Conservation (phyloP, 2,113 vertebrate species). For the Cochlearius cochlearius region DNA sequence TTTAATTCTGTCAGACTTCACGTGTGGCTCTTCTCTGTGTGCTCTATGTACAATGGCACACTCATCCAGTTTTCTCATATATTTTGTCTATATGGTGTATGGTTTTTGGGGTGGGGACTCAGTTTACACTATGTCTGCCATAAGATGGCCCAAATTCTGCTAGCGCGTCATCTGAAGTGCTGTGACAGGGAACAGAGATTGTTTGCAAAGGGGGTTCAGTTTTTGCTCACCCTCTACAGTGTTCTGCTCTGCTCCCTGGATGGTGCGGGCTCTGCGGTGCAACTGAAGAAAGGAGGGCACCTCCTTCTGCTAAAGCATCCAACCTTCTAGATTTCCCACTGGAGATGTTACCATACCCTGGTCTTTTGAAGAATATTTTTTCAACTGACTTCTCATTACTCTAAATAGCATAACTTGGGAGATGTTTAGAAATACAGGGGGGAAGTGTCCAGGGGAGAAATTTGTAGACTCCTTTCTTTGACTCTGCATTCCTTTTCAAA, state of each 20-base stretch:
- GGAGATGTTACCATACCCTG: not conserved
- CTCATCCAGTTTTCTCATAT: not conserved
- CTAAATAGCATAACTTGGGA: not conserved
- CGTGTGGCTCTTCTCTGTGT: fast-evolving
- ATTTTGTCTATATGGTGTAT: not conserved
- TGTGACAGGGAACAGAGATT: not conserved
- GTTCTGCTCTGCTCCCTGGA: not conserved
- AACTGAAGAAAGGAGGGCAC: not conserved
- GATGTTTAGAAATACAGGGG: not conserved
- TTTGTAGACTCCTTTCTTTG: not conserved
- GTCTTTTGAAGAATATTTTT: not conserved
- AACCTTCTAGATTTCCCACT: not conserved
- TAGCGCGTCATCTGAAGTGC: not conserved
- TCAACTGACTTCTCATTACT: not conserved
- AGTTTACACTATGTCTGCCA: not conserved
- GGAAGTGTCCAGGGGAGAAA: not conserved
- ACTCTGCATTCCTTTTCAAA: not conserved
- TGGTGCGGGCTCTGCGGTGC: fast-evolving
- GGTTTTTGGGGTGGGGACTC: not conserved
- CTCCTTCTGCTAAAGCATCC: not conserved
- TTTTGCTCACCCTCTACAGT: not conserved
- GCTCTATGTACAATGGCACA: not conserved
- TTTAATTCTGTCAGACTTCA: not conserved
- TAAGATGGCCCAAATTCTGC: not conserved
- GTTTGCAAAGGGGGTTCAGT: not conserved